phyloP scores from a whole-genome alignment of 2,113 vertebrate genomes.

The Mixornis gularis region DNA sequence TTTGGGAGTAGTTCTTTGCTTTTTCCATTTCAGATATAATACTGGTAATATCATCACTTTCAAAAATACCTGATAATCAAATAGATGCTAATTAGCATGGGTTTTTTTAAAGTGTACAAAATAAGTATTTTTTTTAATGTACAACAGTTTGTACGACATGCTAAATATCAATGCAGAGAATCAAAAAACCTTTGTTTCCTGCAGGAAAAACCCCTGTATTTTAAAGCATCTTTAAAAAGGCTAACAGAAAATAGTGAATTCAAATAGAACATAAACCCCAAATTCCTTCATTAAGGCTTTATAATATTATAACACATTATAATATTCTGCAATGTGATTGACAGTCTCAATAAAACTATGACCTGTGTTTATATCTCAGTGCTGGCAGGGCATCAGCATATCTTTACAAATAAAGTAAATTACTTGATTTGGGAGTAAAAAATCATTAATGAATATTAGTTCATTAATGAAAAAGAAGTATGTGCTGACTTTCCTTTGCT shows the following conservation, averaged over 20 bases:
- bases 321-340: neutral
- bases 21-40: conserved; percentile 75
- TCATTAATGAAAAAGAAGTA: neutral
- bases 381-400: neutral
- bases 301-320: neutral
- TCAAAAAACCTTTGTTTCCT: neutral
- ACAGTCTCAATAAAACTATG: neutral
- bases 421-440: neutral
- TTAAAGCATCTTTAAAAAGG: neutral
- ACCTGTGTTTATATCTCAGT: neutral
- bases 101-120: neutral
- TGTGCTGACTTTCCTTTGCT: neutral
- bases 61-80: conserved; percentile 71
- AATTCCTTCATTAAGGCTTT: neutral
- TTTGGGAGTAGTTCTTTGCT: conserved; percentile 74
- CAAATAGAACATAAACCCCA: neutral
- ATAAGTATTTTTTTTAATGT: neutral
- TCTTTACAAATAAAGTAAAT: neutral
- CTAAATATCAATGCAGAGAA: neutral
- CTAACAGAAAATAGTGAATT: neutral
- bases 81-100: neutral
- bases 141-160: neutral
- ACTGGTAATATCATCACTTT: conserved; percentile 75
- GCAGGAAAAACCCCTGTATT: neutral
- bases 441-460: neutral